Percentiles rank a stretch among this genome's conserved stretches.
Evolutionary conservation across 2,113 vertebrate species (phyloP).

Genomic region (Candoia aspera): DNA sequence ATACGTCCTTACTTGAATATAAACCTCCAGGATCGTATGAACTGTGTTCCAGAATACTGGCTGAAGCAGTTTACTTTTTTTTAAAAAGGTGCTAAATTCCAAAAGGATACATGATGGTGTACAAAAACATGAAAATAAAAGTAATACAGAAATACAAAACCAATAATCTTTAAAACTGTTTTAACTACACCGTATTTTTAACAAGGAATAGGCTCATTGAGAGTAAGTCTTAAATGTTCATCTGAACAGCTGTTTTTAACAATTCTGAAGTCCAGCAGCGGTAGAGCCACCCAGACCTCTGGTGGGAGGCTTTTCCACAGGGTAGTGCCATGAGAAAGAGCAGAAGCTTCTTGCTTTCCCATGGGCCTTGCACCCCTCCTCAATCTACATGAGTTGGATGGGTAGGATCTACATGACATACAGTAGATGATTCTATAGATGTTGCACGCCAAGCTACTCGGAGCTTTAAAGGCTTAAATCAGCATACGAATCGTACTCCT

Average conservation of each 20-base stretch:
- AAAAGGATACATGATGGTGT: background rate
- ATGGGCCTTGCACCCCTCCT: background rate
- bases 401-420: background rate
- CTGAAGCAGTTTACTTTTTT: background rate
- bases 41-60: background rate
- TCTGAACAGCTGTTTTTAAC: background rate
- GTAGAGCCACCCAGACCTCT: background rate
- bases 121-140: background rate
- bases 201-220: background rate
- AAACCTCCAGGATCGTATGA: background rate
- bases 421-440: background rate
- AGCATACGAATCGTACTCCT: background rate
- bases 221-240: no score
- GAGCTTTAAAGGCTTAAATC: no score
- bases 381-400: background rate
- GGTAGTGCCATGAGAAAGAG: background rate
- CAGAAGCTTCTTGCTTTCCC: background rate
- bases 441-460: background rate
- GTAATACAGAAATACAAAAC: background rate
- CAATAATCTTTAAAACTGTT: background rate
- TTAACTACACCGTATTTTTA: background rate
- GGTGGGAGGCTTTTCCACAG: background rate
- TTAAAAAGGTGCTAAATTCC: background rate
- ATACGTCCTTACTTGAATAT: background rate
- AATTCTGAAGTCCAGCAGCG: background rate